These are phyloP conservation scores for Muscicapa striata DNA, from an alignment of 2,797 vertebrate species.

Conservation along the genomic window DNA sequence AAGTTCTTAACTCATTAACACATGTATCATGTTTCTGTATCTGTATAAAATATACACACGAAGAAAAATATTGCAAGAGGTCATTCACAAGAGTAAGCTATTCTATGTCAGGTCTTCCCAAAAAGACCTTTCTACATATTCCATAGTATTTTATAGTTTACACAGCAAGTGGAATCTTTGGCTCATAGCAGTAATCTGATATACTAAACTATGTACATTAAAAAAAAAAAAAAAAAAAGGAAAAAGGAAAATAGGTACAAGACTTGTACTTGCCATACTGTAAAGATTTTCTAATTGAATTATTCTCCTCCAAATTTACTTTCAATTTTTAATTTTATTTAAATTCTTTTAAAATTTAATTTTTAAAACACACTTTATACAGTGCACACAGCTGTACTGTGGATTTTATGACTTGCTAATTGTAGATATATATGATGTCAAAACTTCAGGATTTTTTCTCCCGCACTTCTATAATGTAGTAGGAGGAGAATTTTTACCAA, in stretches of 20 bases:
- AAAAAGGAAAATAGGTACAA: accelerated
- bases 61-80: constrained; percentile 46
- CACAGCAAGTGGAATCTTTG: constrained; percentile 25
- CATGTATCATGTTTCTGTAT: constrained; percentile 59
- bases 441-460: not conserved
- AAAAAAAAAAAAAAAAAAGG: not conserved
- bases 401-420: constrained; percentile 25
- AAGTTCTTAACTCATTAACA: constrained; percentile 67
- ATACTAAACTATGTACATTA: not conserved
- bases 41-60: constrained; percentile 30
- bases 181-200: not conserved
- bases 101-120: constrained; percentile 43
- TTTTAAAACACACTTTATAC: not conserved
- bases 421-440: not conserved
- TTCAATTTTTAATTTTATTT: not conserved
- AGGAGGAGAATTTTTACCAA: not conserved
- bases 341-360: not conserved
- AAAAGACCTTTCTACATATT: not conserved
- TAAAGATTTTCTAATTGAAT: not conserved
- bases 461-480: not conserved
- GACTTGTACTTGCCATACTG: not conserved
- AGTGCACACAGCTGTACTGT: not conserved
- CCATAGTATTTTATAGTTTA: constrained; percentile 4
- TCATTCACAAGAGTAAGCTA: constrained; percentile 36
- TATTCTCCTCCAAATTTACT: not conserved